Percentiles rank a stretch among this genome's conserved stretches.
These are phyloP conservation scores for Apostichopus leukothele DNA, from an alignment of 53 echinoderm and acorn worm species.

Conservation along the genomic window DNA sequence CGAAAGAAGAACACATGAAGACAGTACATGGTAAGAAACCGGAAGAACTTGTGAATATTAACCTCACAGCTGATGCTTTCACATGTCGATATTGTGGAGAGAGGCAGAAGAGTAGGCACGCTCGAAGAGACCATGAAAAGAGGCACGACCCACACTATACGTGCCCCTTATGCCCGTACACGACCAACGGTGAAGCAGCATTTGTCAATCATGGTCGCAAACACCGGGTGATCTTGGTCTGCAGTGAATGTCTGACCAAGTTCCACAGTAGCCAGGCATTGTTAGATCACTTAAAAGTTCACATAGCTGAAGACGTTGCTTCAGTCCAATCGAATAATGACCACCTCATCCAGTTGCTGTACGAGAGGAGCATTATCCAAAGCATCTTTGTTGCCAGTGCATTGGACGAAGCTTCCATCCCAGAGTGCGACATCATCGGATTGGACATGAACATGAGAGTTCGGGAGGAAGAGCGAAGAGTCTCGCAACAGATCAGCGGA, in stretches of 20 bases:
- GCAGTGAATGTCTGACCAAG: slow-evolving; percentile 35
- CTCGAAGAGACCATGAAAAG: slow-evolving; percentile 43
- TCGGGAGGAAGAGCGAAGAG: slow-evolving; percentile 39
- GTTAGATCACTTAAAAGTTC: slow-evolving; percentile 23
- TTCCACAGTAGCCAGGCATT: slow-evolving; percentile 35
- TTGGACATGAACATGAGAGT: slow-evolving; percentile 49
- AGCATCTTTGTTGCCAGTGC: slow-evolving; percentile 39
- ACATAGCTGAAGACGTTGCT: neutral
- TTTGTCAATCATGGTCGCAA: slow-evolving; percentile 33
- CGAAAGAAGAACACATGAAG: slow-evolving; percentile 40
- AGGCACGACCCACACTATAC: slow-evolving; percentile 32
- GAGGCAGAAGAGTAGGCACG: slow-evolving; percentile 31
- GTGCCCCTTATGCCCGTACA: slow-evolving; percentile 17
- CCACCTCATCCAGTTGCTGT: neutral
- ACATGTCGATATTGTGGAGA: slow-evolving; percentile 37
- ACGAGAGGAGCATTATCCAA: slow-evolving; percentile 31
- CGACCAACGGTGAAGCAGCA: slow-evolving; percentile 1
- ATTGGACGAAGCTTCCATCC: slow-evolving; percentile 37
- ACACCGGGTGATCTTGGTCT: slow-evolving; percentile 16
- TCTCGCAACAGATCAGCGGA: slow-evolving; percentile 20
- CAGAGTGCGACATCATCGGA: slow-evolving; percentile 49
- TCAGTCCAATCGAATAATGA: neutral
- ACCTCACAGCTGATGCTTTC: slow-evolving; percentile 43
- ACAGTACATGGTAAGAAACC: slow-evolving; percentile 33
- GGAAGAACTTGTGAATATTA: slow-evolving; percentile 33